Evolutionary conservation across 2,797 vertebrate genomes (phyloP).

Genomic region (Periophthalmus magnuspinnatus): DNA sequence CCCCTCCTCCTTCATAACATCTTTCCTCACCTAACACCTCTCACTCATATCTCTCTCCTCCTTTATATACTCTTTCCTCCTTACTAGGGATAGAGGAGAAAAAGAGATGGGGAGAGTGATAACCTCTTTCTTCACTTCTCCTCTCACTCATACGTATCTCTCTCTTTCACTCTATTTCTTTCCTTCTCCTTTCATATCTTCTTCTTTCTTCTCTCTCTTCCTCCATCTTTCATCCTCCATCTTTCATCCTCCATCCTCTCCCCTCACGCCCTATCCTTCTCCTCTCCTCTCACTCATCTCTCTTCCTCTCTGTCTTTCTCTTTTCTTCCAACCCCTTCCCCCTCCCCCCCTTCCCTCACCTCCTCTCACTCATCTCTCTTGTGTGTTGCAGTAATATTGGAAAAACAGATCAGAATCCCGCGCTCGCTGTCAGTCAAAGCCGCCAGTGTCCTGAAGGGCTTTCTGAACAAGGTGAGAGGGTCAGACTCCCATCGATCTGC

Average conservation of each 20-base stretch:
- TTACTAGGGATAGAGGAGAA: too few species aligned
- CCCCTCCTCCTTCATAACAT: too few species aligned
- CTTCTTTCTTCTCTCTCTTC: too few species aligned
- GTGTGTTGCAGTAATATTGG: slow-evolving; percentile 88
- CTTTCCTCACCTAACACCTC: too few species aligned
- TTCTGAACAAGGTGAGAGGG: slow-evolving; percentile 93
- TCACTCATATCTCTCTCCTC: background rate
- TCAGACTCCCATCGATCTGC: slow-evolving; percentile 25
- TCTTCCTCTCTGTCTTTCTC: background rate
- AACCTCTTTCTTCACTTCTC: background rate
- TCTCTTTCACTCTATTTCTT: background rate
- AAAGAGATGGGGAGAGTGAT: too few species aligned
- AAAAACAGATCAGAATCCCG: slow-evolving; percentile 98
- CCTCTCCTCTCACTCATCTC: background rate
- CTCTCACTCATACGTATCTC: background rate
- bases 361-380: slow-evolving; percentile 29
- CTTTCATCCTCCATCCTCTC: too few species aligned
- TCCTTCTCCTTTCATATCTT: background rate
- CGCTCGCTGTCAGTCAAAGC: slow-evolving; percentile 98
- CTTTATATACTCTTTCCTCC: background rate
- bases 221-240: background rate
- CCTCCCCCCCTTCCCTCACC: background rate
- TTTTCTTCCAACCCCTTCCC: background rate
- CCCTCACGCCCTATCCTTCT: background rate
- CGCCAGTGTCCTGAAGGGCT: slow-evolving; percentile 96